Evolutionary conservation across 2,797 vertebrate genomes (phyloP), one percentile per base, ranked within the genome.

Genomic region (Eospalax fontanierii): DNA sequence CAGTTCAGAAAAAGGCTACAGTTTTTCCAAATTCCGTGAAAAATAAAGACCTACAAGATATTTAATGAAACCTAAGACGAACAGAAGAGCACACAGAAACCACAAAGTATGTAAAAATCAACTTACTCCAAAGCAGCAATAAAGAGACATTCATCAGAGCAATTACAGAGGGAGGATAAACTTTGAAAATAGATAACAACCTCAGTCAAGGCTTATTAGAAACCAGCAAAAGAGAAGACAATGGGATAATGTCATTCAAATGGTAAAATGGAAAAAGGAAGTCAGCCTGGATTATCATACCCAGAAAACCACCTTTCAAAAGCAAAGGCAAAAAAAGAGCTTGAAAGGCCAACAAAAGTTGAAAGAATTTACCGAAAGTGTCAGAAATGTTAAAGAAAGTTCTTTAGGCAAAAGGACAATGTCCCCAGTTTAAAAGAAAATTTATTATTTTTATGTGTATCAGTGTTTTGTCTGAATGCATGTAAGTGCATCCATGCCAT

Each of bases 1-100:
- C 12, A 63, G 59, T 54, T 26, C 26, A 28, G 28, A 24, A 65
- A 65, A 30, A 26, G 28, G 59, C 16, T 11, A n/a, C 18, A n/a
- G 12, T 9, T 35, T 83, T 84, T 84, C 35, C n/a, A 63, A 57
- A 89, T 54, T 61, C 71, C 63, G 71, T 71, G 85, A 92, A 88
- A 83, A 35, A 18, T 35, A 8, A 54, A 68, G 54, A 16, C 7
- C n/a, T 18, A 35, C 12, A 57, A 71, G 54, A 83, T 22, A 46
- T 65, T 89, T 35, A 59, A 12, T 26, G 33, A 89, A 30, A 22
- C 66, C 6, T 61, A 79, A 57, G 16, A 14, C 80, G 43, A 80
- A 81, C 30, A n/a, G 73, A 95, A 85, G 26, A 81, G 83, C 54
- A 28, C 66, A 91, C 65, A 40, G 40, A 46, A 63, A 22, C 50